phyloP scores from a whole-genome alignment of 2,113 vertebrate genomes.

The Poecilia latipinna region DNA sequence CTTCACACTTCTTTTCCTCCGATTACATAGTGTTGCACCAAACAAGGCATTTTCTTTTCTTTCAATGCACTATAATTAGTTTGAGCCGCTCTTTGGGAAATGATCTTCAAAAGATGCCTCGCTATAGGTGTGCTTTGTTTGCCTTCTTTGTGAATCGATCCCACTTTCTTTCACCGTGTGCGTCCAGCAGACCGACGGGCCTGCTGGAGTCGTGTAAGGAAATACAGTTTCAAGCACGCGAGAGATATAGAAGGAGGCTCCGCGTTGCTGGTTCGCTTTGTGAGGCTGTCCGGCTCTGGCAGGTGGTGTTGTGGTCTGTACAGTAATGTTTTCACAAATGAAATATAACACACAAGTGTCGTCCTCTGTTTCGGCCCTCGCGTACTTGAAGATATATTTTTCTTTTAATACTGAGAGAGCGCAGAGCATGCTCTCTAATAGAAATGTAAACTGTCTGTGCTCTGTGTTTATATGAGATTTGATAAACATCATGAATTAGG shows the following conservation, averaged over 20 bases:
- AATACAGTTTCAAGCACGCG: conserved; percentile 30
- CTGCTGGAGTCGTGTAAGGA: conserved; percentile 47
- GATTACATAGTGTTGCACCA: conserved; percentile 48
- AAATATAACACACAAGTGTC: conserved; percentile 36
- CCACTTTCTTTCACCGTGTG: conserved; percentile 18
- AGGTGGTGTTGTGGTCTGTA: conserved; percentile 30
- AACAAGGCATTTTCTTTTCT: conserved; percentile 1
- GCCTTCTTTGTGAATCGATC: conserved; percentile 57
- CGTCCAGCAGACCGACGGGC: conserved; percentile 35
- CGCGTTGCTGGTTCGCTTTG: conserved; percentile 14
- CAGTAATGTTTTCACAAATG: conserved; percentile 37
- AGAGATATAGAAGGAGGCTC: conserved; percentile 34
- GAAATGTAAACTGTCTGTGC: conserved; percentile 74
- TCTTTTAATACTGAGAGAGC: conserved; percentile 56
- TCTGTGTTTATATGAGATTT: conserved; percentile 64
- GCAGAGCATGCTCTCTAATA: conserved; percentile 60
- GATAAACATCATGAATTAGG: conserved; percentile 74
- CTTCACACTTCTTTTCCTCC: conserved; percentile 25
- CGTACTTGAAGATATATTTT: conserved; percentile 58
- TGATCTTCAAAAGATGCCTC: conserved; percentile 29
- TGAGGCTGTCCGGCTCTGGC: conserved; percentile 20
- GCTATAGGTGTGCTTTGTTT: conserved; percentile 51
- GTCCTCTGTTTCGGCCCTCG: conserved; percentile 39
- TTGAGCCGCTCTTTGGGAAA: conserved; percentile 3
- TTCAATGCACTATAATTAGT: background rate